Evolutionary conservation across 2,888 invertebrate genomes (phyloP).

Genomic region (Myathropa florea): DNA sequence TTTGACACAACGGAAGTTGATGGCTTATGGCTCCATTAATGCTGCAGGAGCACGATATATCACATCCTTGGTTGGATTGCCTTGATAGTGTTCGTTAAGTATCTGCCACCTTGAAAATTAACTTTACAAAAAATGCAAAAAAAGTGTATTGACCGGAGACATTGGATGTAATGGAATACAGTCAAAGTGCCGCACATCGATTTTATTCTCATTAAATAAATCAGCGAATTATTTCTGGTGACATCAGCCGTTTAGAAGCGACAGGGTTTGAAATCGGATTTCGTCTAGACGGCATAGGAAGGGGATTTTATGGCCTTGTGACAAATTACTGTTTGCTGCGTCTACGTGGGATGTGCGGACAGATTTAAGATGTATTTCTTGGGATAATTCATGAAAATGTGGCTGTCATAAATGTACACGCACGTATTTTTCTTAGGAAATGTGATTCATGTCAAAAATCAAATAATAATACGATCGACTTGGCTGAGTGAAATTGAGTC

Average conservation of each 20-base stretch:
- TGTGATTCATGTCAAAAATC: neutral
- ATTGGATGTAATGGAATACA: neutral
- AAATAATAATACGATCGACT: neutral
- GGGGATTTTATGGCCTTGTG: neutral
- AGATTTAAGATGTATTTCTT: neutral
- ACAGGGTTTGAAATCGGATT: neutral
- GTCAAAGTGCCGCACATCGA: neutral
- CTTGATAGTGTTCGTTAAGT: neutral
- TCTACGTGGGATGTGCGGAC: neutral
- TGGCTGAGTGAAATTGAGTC: neutral
- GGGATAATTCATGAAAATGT: neutral
- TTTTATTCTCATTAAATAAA: neutral
- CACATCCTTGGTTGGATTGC: neutral
- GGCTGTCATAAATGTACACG: neutral
- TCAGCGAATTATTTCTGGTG: neutral
- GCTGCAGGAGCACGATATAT: neutral
- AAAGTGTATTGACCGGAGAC: neutral
- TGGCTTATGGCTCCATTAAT: neutral
- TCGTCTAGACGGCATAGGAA: conserved; percentile 10
- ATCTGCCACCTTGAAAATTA: neutral
- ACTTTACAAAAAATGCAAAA: neutral
- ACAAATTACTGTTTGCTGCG: neutral
- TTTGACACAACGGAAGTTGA: neutral
- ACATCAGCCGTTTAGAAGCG: neutral
- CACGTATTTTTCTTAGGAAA: neutral